Percentiles rank a stretch among this genome's conserved stretches.
phyloP scores from a whole-genome alignment of 2,113 vertebrate species.

The Myocastor coypus region DNA sequence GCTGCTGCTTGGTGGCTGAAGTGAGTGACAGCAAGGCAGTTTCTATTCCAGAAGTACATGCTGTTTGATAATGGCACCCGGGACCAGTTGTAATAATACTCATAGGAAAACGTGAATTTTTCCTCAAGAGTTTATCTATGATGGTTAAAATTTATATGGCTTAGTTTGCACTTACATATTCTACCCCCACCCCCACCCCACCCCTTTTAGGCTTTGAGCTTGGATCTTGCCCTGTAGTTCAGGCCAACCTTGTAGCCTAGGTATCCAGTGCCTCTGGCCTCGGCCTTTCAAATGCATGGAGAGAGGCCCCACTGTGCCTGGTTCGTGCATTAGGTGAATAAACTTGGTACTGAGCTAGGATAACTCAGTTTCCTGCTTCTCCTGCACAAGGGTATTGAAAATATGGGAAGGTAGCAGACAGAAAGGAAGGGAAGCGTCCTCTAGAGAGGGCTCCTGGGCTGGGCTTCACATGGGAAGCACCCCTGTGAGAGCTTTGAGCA shows the following conservation, averaged over 20 bases:
- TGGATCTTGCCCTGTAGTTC: background rate
- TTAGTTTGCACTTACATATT: background rate
- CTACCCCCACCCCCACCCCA: background rate
- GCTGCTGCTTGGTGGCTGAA: background rate
- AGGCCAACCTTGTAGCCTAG: background rate
- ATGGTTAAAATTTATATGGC: background rate
- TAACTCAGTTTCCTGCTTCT: slow-evolving; percentile 37
- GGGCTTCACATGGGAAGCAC: background rate
- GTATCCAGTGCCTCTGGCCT: background rate
- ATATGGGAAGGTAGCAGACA: background rate
- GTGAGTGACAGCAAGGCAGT: background rate
- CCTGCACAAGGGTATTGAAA: background rate
- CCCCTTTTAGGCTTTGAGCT: background rate
- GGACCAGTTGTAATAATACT: background rate
- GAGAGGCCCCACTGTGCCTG: background rate
- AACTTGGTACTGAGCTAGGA: background rate
- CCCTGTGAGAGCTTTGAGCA: background rate
- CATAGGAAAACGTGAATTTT: background rate
- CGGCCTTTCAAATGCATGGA: background rate
- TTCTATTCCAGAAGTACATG: slow-evolving; percentile 23
- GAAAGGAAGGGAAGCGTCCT: background rate
- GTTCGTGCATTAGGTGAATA: background rate
- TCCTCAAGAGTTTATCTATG: background rate
- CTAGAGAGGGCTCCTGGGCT: background rate
- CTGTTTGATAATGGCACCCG: background rate